These are phyloP conservation scores for Aspidapion aeneum DNA, from an alignment of 2,888 invertebrate species.

Conservation along the genomic window DNA sequence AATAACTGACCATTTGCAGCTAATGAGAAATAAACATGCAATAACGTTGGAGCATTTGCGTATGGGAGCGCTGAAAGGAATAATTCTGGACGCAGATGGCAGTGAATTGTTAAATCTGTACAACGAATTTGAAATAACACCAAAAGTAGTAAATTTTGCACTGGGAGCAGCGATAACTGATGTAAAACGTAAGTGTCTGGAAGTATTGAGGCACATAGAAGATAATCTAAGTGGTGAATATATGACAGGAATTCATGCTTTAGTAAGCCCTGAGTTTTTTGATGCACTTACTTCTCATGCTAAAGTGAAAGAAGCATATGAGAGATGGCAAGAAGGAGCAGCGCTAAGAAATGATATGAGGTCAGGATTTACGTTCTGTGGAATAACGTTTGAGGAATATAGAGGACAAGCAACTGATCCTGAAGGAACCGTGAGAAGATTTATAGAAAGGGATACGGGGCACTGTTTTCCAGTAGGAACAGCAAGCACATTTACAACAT, in stretches of 20 bases:
- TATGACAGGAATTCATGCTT: slow-evolving; percentile 6
- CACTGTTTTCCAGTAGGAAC: slow-evolving; percentile 13
- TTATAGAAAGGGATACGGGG: slow-evolving; percentile 7
- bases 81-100: slow-evolving; percentile 10
- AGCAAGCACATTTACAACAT: slow-evolving; percentile 13
- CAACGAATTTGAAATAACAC: slow-evolving; percentile 14
- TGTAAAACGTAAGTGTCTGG: slow-evolving; percentile 14
- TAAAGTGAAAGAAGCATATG: slow-evolving; percentile 5
- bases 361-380: slow-evolving; percentile 10
- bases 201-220: slow-evolving; percentile 6
- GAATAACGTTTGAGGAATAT: slow-evolving; percentile 13
- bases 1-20: slow-evolving; percentile 12
- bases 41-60: slow-evolving; percentile 13
- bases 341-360: slow-evolving; percentile 9
- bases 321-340: slow-evolving; percentile 11
- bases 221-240: slow-evolving; percentile 10
- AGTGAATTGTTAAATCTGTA: slow-evolving; percentile 12
- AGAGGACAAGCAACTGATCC: slow-evolving; percentile 11
- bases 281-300: slow-evolving; percentile 6
- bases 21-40: slow-evolving; percentile 12
- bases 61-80: slow-evolving; percentile 13
- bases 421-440: slow-evolving; percentile 11
- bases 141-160: slow-evolving; percentile 16
- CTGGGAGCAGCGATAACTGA: slow-evolving; percentile 16
- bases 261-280: slow-evolving; percentile 9